A percentile compares a stretch with the other conserved stretches of the same genome.
Conservation (phyloP, 2,113 vertebrate genomes). For the Camarhynchus parvulus region DNA sequence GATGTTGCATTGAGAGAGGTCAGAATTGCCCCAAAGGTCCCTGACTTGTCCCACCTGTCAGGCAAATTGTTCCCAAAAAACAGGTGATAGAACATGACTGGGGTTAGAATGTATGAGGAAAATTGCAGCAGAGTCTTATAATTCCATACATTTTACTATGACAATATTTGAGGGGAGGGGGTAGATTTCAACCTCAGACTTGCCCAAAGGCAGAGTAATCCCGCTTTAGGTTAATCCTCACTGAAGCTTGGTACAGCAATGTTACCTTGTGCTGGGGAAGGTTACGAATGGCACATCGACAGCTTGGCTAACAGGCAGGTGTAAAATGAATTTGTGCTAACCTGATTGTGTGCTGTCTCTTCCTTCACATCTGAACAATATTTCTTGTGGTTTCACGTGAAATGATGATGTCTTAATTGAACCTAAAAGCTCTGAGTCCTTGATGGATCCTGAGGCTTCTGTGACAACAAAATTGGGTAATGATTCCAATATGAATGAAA, state of each 20-base stretch:
- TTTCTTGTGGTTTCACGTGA: background rate
- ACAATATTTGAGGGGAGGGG: background rate
- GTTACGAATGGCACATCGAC: background rate
- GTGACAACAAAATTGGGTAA: conserved; percentile 1
- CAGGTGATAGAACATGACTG: background rate
- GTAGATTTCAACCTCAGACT: background rate
- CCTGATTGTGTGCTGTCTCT: background rate
- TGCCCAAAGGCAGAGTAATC: background rate
- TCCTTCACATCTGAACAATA: background rate
- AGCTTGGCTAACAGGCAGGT: background rate
- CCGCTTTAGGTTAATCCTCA: background rate
- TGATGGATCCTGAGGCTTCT: background rate
- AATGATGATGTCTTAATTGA: background rate
- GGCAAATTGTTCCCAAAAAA: background rate
- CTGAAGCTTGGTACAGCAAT: background rate
- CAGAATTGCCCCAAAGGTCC: background rate
- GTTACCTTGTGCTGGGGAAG: background rate
- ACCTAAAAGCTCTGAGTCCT: background rate
- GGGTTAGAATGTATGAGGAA: background rate
- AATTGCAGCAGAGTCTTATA: background rate
- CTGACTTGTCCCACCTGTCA: background rate
- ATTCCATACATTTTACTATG: background rate
- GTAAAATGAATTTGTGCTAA: background rate
- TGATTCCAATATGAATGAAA: background rate
- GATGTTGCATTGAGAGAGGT: fast-evolving